phyloP scores from a whole-genome alignment of 2,797 vertebrate genomes.

The Xenops minutus region DNA sequence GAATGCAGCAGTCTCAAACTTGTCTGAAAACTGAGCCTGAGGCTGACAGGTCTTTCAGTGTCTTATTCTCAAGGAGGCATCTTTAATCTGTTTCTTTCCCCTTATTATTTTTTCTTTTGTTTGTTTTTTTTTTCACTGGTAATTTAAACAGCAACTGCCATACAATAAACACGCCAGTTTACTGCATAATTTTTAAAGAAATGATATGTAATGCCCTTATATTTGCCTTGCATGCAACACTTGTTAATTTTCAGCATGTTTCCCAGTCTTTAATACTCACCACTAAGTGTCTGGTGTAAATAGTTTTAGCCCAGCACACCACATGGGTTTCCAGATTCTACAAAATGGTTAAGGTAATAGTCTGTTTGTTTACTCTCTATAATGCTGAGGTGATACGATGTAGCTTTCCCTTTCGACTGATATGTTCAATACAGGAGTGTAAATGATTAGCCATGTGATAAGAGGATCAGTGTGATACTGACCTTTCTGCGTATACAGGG shows the following conservation, averaged over 20 bases:
- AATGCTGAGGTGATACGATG: neutral
- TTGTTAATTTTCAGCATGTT: neutral
- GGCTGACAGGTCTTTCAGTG: neutral
- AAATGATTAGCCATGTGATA: neutral
- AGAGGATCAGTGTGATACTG: neutral
- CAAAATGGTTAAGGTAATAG: neutral
- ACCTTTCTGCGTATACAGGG: neutral
- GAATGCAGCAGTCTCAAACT: conserved; percentile 8
- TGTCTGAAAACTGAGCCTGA: neutral
- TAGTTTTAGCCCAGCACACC: accelerated
- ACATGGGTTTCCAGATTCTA: neutral
- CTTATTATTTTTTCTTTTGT: neutral
- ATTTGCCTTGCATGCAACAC: neutral
- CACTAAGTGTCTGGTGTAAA: neutral
- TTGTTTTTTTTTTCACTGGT: neutral
- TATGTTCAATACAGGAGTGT: neutral
- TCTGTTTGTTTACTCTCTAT: neutral
- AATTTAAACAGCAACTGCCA: neutral
- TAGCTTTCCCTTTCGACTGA: neutral
- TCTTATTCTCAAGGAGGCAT: neutral
- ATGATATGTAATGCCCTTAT: neutral
- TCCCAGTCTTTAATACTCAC: neutral
- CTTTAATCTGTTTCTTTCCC: neutral
- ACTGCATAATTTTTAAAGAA: neutral
- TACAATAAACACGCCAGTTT: neutral